Base-by-base conservation (phyloP, 37 sponge, comb jelly and placozoan genomes). In the Eunapius fragilis region DNA sequence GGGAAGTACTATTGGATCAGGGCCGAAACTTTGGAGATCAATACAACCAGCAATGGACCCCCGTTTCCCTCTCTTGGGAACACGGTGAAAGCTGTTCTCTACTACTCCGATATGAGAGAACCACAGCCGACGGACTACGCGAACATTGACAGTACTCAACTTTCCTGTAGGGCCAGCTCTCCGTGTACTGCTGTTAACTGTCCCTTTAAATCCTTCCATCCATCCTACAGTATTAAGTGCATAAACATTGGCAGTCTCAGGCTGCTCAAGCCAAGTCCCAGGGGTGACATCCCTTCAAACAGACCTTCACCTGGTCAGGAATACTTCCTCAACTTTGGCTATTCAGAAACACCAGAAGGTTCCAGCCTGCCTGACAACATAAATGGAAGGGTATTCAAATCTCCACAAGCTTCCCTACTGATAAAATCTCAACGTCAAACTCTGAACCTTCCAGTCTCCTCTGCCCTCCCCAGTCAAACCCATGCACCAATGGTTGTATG, bases 11-110 rank as follows among this genome's bases (percentile, higher is more conserved):
- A 87, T 79, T 72, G 83, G 79, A 90, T 95, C 7, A n/a, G 90
- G 69, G 88, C 90, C 14, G 91, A 92, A 73, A 95, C 96, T 23
- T 71, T 92, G 25, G 96, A 92, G 71, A 35, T 80, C 0, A 34
- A 89, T 71, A 83, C 50, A 45, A 45, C 47, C 0, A 41, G 26
- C 68, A 74, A 36, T 24, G 71, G 80, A 0, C 89, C 83, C 25
- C 89, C 90, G 25, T 89, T 85, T 50, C 14, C 22, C 2, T 80
- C 77, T 0, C 69, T 80, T 10, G 81, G 70, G 5, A 72, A 92
- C 38, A 31, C 68, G 24, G 90, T 87, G 58, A 72, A 91, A 41
- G 95, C 88, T 28, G 84, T 95, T 11, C 86, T 95, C 9, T 90
- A 92, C 72, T 95, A 95, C 45, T 45, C 47, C 47, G 9, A 11